Percentiles rank a stretch among this genome's conserved stretches.
phyloP scores from a whole-genome alignment of 2,113 vertebrate genomes.

The Petaurus breviceps region DNA sequence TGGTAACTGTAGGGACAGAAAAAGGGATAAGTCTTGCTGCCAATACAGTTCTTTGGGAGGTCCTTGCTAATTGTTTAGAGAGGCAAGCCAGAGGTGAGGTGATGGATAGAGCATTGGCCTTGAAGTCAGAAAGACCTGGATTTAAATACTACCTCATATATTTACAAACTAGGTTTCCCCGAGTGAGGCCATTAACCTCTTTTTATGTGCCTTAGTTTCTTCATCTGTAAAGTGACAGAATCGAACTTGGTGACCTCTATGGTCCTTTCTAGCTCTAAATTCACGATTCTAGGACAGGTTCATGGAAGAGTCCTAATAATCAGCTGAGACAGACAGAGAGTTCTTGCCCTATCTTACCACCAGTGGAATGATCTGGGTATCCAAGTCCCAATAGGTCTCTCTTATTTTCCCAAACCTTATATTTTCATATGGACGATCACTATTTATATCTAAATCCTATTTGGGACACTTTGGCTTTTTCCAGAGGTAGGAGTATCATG shows the following conservation, averaged over 20 bases:
- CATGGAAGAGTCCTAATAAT: not conserved
- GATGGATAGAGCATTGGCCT: not conserved
- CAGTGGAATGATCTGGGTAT: not conserved
- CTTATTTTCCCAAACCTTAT: not conserved
- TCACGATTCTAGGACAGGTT: not conserved
- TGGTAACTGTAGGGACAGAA: not conserved
- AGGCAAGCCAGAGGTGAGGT: not conserved
- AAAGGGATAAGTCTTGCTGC: not conserved
- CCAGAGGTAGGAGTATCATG: not conserved
- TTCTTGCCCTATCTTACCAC: not conserved
- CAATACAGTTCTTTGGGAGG: not conserved
- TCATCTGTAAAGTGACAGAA: not conserved
- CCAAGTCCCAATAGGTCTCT: not conserved
- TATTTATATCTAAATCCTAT: not conserved
- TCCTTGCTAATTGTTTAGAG: not conserved
- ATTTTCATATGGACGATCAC: not conserved
- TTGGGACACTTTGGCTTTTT: not conserved
- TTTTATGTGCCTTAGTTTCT: not conserved
- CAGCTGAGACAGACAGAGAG: not conserved
- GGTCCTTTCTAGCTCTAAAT: not conserved
- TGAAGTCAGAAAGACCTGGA: not conserved
- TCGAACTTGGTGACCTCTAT: not conserved
- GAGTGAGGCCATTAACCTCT: not conserved
- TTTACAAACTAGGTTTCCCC: not conserved
- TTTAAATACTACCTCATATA: not conserved